Evolutionary conservation across 2,113 vertebrate genomes (phyloP).

Genomic region (Aleadryas rufinucha): DNA sequence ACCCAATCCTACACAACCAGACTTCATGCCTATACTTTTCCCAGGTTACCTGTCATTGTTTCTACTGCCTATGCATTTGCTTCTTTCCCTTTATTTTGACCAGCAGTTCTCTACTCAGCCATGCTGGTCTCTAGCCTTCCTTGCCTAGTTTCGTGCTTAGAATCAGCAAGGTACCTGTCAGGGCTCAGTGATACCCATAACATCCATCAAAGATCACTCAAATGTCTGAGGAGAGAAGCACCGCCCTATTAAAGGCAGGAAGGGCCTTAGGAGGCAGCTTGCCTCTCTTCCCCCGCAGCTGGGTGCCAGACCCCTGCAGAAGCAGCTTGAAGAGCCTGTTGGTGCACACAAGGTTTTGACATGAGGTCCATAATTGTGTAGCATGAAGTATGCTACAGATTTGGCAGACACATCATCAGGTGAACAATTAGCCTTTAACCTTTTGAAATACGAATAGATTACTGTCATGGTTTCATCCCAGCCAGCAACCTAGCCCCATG

Average conservation of each 20-base stretch:
- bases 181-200: not conserved
- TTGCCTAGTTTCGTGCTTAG: not conserved
- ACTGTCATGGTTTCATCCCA: not conserved
- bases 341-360: not conserved
- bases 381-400: not conserved
- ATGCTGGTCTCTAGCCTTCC: not conserved
- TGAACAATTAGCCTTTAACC: not conserved
- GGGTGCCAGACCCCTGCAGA: too few relatives aligned
- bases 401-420: not conserved
- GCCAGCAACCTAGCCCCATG: not conserved
- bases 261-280: not conserved
- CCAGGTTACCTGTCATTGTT: not conserved
- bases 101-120: not conserved
- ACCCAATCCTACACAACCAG: not conserved
- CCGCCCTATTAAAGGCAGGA: not conserved
- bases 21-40: not conserved
- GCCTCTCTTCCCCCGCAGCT: rapidly evolving
- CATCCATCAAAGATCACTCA: not conserved
- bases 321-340: not conserved
- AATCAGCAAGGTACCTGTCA: not conserved
- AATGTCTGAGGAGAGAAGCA: not conserved
- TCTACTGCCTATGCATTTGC: not conserved
- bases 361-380: not conserved
- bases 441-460: not conserved
- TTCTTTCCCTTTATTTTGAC: not conserved